Evolutionary conservation across 53 echinoderm and acorn worm genomes (phyloP).

Genomic region (Arbacia lixula): DNA sequence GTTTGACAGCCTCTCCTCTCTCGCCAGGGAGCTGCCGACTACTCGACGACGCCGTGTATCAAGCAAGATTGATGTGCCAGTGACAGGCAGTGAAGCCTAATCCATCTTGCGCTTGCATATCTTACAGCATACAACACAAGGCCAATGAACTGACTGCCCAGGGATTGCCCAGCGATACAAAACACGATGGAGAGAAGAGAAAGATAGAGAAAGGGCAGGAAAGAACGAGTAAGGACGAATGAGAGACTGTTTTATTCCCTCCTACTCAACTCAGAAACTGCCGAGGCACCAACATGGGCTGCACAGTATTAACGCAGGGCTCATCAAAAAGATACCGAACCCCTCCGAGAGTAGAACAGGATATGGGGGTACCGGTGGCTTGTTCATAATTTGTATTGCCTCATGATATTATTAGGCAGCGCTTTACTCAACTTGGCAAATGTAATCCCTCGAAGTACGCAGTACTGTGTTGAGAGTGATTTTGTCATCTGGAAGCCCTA

Average conservation of each 20-base stretch:
- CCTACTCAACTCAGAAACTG: conserved; percentile 37
- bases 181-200: conserved; percentile 28
- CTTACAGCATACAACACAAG: conserved; percentile 55
- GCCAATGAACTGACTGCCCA: conserved; percentile 54
- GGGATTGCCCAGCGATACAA: conserved; percentile 12
- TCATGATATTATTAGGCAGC: conserved; percentile 56
- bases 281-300: conserved; percentile 44
- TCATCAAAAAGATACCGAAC: conserved; percentile 62
- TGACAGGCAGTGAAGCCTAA: conserved; percentile 59
- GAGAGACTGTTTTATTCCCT: background rate
- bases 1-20: conserved; percentile 55
- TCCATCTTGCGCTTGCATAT: conserved; percentile 58
- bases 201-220: background rate
- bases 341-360: conserved; percentile 52
- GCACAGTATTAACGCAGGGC: conserved; percentile 56
- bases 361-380: conserved; percentile 29
- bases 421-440: conserved; percentile 28
- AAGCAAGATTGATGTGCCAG: conserved; percentile 57
- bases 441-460: conserved; percentile 39
- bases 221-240: background rate
- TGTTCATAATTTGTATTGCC: conserved; percentile 53
- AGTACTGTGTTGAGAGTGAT: conserved; percentile 41
- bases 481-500: conserved; percentile 54
- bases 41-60: conserved; percentile 40
- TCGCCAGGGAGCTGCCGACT: conserved; percentile 58